Percentiles rank a stretch among this genome's conserved stretches.
Conservation (phyloP, 2,113 vertebrate species). For the Daboia siamensis region DNA sequence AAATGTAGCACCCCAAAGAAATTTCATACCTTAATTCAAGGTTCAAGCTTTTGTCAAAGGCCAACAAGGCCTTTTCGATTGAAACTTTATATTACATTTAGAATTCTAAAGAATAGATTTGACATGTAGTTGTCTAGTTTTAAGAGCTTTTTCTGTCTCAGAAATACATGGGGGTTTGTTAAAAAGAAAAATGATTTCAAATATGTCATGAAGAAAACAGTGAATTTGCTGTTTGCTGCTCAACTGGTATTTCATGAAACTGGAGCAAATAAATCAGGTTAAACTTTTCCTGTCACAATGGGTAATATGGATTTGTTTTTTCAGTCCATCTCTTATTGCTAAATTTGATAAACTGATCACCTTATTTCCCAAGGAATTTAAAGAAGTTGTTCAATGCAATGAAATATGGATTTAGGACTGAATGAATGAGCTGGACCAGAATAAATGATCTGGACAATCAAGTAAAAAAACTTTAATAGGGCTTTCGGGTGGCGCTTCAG, state of each 20-base stretch:
- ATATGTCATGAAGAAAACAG: neutral
- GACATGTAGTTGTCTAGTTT: neutral
- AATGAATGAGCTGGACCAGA: neutral
- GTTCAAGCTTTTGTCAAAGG: neutral
- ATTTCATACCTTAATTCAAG: neutral
- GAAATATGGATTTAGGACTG: neutral
- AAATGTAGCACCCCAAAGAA: neutral
- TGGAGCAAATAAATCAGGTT: neutral
- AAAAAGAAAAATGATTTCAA: neutral
- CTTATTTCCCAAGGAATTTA: neutral
- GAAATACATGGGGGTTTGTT: neutral
- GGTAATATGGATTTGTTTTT: constrained; percentile 1
- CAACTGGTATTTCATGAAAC: neutral
- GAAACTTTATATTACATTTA: neutral
- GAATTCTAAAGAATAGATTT: neutral
- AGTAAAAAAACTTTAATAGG: neutral
- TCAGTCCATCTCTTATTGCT: neutral
- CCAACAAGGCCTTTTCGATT: neutral
- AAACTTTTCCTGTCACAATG: neutral
- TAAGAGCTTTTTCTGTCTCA: neutral
- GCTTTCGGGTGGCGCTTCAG: too few relatives aligned
- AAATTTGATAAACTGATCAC: neutral
- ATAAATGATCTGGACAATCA: neutral
- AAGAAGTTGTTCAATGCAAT: neutral
- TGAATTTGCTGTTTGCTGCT: neutral